phyloP scores from a whole-genome alignment of 2,888 invertebrate species.

The Brachypterus glaber region DNA sequence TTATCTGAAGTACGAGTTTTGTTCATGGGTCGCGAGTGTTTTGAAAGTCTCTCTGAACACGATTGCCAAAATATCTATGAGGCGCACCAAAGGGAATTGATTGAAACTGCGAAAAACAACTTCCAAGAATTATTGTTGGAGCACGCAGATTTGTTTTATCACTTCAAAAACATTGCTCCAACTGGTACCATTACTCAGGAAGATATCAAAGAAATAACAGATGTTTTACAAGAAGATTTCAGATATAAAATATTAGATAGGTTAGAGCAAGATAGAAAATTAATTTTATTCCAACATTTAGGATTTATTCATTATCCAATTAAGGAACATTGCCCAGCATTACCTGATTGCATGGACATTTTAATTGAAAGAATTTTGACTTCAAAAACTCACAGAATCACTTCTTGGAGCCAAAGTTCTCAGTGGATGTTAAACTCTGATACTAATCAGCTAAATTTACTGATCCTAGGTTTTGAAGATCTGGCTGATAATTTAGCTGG shows the following conservation, averaged over 20 bases:
- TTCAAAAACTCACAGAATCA: conserved; percentile 55
- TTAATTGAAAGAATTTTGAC: conserved; percentile 62
- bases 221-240: conserved; percentile 84
- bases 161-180: conserved; percentile 82
- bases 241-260: conserved; percentile 91
- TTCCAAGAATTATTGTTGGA: conserved; percentile 88
- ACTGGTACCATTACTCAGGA: conserved; percentile 88
- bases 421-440: conserved; percentile 56
- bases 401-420: conserved; percentile 53
- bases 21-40: conserved; percentile 91
- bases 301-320: conserved; percentile 95
- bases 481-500: conserved; percentile 80
- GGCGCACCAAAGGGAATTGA: conserved; percentile 83
- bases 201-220: conserved; percentile 87
- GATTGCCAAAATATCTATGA: conserved; percentile 91
- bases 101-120: conserved; percentile 81
- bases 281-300: conserved; percentile 89
- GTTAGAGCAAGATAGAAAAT: conserved; percentile 87
- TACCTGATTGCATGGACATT: conserved; percentile 71
- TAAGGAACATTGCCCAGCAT: conserved; percentile 88
- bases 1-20: conserved; percentile 81
- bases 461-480: conserved; percentile 79
- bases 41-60: conserved; percentile 80
- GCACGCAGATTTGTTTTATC: conserved; percentile 87
- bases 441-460: conserved; percentile 71